Conservation (phyloP, 2,113 vertebrate genomes). For the Gorilla gorilla region DNA sequence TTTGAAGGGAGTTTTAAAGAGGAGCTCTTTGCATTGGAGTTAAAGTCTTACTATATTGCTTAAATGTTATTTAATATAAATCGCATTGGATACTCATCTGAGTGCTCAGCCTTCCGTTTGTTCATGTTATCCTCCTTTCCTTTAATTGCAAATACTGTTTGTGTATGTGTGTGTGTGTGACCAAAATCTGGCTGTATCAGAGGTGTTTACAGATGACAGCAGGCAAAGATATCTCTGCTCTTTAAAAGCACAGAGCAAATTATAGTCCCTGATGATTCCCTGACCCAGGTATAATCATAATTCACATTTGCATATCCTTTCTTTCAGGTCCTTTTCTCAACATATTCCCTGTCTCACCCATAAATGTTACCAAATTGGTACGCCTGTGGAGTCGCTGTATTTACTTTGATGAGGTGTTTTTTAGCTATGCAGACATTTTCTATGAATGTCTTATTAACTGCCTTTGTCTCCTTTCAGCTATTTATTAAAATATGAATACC, state of each 20-base stretch:
- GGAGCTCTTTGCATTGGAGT: not conserved
- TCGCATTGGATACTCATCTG: not conserved
- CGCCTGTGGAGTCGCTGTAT: not conserved
- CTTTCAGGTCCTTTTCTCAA: not conserved
- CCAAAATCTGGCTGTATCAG: not conserved
- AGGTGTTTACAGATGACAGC: not conserved
- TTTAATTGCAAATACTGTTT: not conserved
- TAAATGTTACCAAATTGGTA: not conserved
- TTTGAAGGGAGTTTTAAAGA: not conserved
- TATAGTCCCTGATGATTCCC: not conserved
- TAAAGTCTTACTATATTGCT: not conserved
- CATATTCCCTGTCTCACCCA: not conserved
- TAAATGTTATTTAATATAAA: not conserved
- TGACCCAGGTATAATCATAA: not conserved
- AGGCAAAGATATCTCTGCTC: not conserved
- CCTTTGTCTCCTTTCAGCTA: not conserved
- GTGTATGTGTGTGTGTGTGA: not conserved
- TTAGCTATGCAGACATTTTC: not conserved
- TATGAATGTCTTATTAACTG: not conserved
- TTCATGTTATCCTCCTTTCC: not conserved
- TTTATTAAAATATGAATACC: not conserved
- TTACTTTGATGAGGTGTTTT: not conserved
- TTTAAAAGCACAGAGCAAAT: not conserved
- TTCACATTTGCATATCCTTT: not conserved
- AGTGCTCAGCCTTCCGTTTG: not conserved